Conservation (phyloP, 2,797 vertebrate genomes). For the Pseudomugil tenellus region DNA sequence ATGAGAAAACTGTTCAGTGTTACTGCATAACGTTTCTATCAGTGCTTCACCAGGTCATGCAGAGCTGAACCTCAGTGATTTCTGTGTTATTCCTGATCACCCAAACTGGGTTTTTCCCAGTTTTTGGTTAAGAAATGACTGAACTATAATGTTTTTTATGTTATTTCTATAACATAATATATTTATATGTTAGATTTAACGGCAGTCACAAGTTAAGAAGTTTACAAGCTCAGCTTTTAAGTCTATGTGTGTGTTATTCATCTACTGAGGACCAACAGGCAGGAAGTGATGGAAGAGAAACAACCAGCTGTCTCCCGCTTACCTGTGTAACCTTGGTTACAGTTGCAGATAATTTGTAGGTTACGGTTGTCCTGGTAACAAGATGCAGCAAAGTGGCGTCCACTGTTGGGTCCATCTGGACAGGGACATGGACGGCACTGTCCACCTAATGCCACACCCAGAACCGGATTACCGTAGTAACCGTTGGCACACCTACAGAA, state of each 20-base stretch:
- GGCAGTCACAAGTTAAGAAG: too few relatives aligned
- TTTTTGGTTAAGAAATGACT: too few relatives aligned
- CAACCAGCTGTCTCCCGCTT: constrained; percentile 23
- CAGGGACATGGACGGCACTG: constrained; percentile 95
- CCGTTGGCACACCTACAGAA: constrained; percentile 86
- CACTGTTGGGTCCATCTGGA: constrained; percentile 89
- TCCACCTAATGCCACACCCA: constrained; percentile 81
- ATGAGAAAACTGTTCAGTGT: too few relatives aligned
- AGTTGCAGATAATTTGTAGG: constrained; percentile 91
- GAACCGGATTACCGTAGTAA: constrained; percentile 90
- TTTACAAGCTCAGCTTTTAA: too few relatives aligned
- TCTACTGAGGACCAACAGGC: background rate
- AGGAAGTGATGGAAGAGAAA: background rate
- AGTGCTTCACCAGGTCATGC: background rate
- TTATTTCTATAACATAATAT: too few relatives aligned
- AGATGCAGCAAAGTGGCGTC: constrained; percentile 90
- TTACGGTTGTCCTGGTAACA: constrained; percentile 92
- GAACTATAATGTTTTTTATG: too few relatives aligned
- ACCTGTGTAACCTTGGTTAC: constrained; percentile 94
- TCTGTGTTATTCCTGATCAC: background rate
- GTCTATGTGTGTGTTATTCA: too few relatives aligned
- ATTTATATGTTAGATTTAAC: too few relatives aligned
- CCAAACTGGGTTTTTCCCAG: background rate
- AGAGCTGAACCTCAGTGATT: background rate
- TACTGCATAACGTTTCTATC: background rate